These are phyloP conservation scores for Turritopsis dohrnii DNA, from an alignment of 30 jellyfish, hydroid and myxozoan genomes.

Conservation along the genomic window DNA sequence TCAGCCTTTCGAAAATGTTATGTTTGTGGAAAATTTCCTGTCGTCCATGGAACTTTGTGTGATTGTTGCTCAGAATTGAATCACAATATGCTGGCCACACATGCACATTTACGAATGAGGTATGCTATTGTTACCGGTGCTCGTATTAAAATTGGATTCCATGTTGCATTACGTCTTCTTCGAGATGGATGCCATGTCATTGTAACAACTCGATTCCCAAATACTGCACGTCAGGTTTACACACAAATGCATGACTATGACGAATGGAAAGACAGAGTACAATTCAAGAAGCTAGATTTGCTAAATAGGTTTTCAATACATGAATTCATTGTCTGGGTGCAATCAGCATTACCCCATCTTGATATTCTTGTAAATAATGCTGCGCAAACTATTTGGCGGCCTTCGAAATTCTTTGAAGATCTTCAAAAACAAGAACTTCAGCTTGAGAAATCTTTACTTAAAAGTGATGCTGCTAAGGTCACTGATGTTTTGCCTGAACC, in stretches of 20 bases:
- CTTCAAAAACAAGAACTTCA: neutral
- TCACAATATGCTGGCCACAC: constrained; percentile 19
- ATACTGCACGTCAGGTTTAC: constrained; percentile 32
- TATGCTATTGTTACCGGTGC: constrained; percentile 56
- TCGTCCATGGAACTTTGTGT: constrained; percentile 1
- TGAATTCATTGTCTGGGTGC: constrained; percentile 17
- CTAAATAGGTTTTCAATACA: constrained; percentile 9
- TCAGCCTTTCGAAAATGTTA: neutral
- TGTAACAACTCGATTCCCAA: constrained; percentile 55
- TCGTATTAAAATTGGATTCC: constrained; percentile 45
- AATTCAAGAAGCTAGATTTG: constrained; percentile 31
- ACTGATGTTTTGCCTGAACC: neutral
- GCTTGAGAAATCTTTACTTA: neutral
- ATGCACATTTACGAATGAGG: constrained; percentile 27
- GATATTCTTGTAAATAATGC: constrained; percentile 50
- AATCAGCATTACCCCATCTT: constrained; percentile 24
- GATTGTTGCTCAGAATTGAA: constrained; percentile 7
- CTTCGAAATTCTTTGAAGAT: constrained; percentile 16
- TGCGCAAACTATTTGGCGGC: constrained; percentile 53
- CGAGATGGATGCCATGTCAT: constrained; percentile 53
- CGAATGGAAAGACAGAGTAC: constrained; percentile 26
- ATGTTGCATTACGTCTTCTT: constrained; percentile 37
- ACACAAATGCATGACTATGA: constrained; percentile 32
- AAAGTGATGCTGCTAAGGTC: neutral
- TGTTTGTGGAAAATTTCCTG: neutral